These are phyloP conservation scores for Montipora sp. DNA, from an alignment of 64 coral and sea anemone species.

Conservation along the genomic window DNA sequence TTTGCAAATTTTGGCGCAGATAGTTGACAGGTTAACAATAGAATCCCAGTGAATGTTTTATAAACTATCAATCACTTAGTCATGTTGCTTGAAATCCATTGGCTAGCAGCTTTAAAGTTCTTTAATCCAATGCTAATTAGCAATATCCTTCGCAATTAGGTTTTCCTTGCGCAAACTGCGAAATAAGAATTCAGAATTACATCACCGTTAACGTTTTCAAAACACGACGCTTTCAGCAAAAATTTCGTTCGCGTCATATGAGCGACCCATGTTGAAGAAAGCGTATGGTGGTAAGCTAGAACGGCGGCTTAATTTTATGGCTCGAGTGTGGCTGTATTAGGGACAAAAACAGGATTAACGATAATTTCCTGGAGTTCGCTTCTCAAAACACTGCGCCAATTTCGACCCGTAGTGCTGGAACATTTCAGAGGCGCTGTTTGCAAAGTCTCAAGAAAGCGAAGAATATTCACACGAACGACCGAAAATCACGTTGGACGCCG, in stretches of 20 bases:
- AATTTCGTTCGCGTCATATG: neutral
- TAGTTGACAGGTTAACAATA: constrained; percentile 72
- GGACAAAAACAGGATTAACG: constrained; percentile 37
- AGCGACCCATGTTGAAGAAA: neutral
- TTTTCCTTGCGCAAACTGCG: constrained; percentile 43
- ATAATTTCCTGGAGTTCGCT: constrained; percentile 18
- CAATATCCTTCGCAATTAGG: constrained; percentile 93
- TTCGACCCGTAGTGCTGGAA: constrained; percentile 34
- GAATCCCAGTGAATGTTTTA: constrained; percentile 69
- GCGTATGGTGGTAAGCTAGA: neutral
- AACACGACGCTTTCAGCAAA: neutral
- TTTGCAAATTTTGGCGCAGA: constrained; percentile 87
- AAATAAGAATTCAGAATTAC: constrained; percentile 71
- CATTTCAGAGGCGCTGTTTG: constrained; percentile 77
- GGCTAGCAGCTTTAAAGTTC: constrained; percentile 85
- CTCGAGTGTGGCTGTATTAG: neutral
- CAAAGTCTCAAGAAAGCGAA: constrained; percentile 12
- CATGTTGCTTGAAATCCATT: constrained; percentile 57
- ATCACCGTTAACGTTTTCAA: constrained; percentile 45
- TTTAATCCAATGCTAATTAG: constrained; percentile 98
- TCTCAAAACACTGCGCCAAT: constrained; percentile 57
- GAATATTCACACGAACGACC: constrained; percentile 50
- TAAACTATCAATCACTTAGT: constrained; percentile 84
- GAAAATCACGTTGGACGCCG: constrained; percentile 1
- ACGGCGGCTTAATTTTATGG: neutral